Base-by-base conservation (phyloP, 2,888 invertebrate species). In the Calameuta filiformis region DNA sequence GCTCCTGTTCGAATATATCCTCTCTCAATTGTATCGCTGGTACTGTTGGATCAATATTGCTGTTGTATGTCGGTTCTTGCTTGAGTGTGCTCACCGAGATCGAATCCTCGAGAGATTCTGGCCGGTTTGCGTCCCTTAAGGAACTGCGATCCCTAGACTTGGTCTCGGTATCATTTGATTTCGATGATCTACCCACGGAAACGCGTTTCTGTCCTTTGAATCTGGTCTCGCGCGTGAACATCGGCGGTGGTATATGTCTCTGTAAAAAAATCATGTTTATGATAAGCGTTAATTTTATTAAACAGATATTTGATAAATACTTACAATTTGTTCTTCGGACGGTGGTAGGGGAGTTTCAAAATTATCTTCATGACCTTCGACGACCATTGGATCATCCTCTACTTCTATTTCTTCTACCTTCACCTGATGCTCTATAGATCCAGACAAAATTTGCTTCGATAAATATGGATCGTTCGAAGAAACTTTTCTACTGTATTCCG, bases 171-270 rank as follows among this genome's bases (percentile, higher is more conserved):
- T 71, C 71, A 68, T 81, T 68, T 81, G 81, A 34, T 76, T 82
- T 85, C 3, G 83, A 82, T 0, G 83, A 79, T 69, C 90, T 91
- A 79, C 92, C 92, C 0, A 92, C 91, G 12, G 92, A 90, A 3
- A 92, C 92, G 77, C 93, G 86, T 84, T 93, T 92, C 81, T 92
- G 92, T 0, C 92, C 92, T 82, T 91, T 92, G 84, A 89, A 93
- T 82, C 92, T 87, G 3, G 92, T 92, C 76, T 92, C 92, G 9
- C 92, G 90, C 76, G 89, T 90, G 80, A 90, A 92, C 86, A 88
- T 86, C 9, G 90, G 89, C 9, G 88, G 88, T 73, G 90, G 89
- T 78, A 89, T 87, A 71, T 84, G 87, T 80, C 83, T 88, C 89
- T 89, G 74, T 31, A 79, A 75, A n/a, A 75, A 75, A 11, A 33